Evolutionary conservation across 2,888 invertebrate genomes (phyloP).

Genomic region (Eurois occulta): DNA sequence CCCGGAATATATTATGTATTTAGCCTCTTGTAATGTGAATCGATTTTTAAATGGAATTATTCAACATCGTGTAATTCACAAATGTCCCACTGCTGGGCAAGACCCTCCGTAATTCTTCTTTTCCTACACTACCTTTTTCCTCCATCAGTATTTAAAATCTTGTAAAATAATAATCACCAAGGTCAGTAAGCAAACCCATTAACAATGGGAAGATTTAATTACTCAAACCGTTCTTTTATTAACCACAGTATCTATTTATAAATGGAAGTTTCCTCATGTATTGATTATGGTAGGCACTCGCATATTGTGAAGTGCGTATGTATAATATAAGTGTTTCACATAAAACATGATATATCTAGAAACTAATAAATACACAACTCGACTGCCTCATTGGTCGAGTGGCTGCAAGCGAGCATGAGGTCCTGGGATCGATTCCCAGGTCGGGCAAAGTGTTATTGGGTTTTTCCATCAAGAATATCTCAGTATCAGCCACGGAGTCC

Average conservation of each 20-base stretch:
- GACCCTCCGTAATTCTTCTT: not conserved
- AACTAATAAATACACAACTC: not conserved
- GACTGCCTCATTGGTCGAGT: too few relatives aligned
- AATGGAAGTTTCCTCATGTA: not conserved
- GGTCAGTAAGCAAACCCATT: too few relatives aligned
- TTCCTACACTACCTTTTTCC: not conserved
- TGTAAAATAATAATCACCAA: not conserved
- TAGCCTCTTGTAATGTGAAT: not conserved
- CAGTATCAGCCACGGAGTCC: too few relatives aligned
- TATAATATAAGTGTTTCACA: not conserved
- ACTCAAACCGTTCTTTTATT: not conserved
- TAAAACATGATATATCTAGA: not conserved
- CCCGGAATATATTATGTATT: conserved; percentile 3
- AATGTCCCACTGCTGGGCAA: not conserved
- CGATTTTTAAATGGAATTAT: not conserved
- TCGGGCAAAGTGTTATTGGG: too few relatives aligned
- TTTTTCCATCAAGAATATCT: too few relatives aligned
- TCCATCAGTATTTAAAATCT: not conserved
- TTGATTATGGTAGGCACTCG: conserved; percentile 3
- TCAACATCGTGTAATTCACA: not conserved
- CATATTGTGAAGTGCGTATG: not conserved
- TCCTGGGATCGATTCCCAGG: too few relatives aligned
- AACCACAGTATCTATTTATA: conserved; percentile 1
- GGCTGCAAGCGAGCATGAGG: too few relatives aligned
- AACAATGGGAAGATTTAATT: not conserved